Percentiles rank a stretch among this genome's conserved stretches.
Conservation (phyloP, 2,888 invertebrate species). For the Punctoribates punctum region DNA sequence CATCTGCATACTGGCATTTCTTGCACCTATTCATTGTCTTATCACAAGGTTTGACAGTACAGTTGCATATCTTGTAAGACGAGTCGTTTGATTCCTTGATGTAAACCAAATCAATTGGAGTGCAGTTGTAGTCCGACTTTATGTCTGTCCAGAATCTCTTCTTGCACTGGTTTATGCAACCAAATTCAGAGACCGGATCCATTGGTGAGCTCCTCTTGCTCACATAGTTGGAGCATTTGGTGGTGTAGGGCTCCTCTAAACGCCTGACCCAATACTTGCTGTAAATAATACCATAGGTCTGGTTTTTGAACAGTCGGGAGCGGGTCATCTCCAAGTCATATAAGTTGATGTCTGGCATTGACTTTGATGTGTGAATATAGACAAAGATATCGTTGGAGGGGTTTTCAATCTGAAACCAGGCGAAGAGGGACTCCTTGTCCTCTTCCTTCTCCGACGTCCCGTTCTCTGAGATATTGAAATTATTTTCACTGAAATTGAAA, state of each 20-base stretch:
- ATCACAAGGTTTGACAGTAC: background rate
- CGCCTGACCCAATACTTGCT: background rate
- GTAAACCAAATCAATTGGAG: background rate
- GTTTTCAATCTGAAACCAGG: background rate
- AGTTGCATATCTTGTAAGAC: background rate
- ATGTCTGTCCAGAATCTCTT: background rate
- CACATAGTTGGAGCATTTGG: conserved; percentile 11
- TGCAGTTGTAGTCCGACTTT: background rate
- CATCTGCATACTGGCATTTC: too few relatives aligned
- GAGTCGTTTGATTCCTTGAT: background rate
- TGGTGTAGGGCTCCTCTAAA: background rate
- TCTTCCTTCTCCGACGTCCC: background rate
- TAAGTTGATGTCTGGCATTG: conserved; percentile 16
- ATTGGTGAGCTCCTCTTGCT: background rate
- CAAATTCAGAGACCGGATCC: background rate
- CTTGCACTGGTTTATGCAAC: background rate
- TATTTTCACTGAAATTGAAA: background rate
- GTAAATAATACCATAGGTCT: background rate
- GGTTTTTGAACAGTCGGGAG: background rate
- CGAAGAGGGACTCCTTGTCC: background rate
- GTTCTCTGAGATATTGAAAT: background rate
- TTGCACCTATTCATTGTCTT: background rate
- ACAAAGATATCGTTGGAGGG: background rate
- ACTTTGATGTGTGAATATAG: conserved; percentile 5
- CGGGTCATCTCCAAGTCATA: background rate